Percentiles rank a stretch among this genome's conserved stretches.
phyloP scores from a whole-genome alignment of 1,140 invertebrate genomes.

The Polyergus mexicanus region DNA sequence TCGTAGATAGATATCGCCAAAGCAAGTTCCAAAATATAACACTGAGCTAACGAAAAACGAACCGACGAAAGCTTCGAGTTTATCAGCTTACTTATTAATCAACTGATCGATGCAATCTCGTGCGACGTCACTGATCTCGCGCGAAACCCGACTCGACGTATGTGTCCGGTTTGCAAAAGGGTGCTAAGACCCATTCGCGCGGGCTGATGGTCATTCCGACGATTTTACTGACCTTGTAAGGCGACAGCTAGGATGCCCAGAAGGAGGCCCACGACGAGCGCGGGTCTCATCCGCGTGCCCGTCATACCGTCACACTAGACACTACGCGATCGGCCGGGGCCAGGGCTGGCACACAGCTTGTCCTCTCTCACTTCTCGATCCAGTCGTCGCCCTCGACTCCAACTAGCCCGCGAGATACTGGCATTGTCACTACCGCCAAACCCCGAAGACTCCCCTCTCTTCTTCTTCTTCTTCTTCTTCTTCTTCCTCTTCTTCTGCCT shows the following conservation, averaged over 20 bases:
- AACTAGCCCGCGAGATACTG: constrained; percentile 84
- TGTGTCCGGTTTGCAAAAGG: neutral
- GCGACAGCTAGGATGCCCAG: constrained; percentile 82
- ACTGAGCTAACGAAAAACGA: neutral
- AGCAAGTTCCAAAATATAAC: neutral
- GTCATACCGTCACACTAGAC: constrained; percentile 84
- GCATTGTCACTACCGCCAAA: constrained; percentile 79
- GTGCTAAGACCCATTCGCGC: neutral
- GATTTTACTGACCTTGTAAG: constrained; percentile 84
- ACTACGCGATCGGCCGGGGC: constrained; percentile 81
- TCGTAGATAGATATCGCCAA: neutral
- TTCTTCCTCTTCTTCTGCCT: constrained; percentile 47
- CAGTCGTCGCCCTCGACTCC: constrained; percentile 80
- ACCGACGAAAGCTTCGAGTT: neutral
- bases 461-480: constrained; percentile 65
- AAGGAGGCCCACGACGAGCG: constrained; percentile 83
- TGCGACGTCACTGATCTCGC: neutral
- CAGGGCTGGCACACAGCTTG: constrained; percentile 79
- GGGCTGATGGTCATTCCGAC: neutral
- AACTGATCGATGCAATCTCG: neutral
- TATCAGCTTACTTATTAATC: neutral
- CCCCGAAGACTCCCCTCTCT: constrained; percentile 79
- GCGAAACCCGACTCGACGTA: constrained; percentile 1
- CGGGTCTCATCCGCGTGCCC: constrained; percentile 84
- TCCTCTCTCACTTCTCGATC: constrained; percentile 80